phyloP scores from a whole-genome alignment of 2,888 invertebrate genomes.

The Diadegma fenestrale region DNA sequence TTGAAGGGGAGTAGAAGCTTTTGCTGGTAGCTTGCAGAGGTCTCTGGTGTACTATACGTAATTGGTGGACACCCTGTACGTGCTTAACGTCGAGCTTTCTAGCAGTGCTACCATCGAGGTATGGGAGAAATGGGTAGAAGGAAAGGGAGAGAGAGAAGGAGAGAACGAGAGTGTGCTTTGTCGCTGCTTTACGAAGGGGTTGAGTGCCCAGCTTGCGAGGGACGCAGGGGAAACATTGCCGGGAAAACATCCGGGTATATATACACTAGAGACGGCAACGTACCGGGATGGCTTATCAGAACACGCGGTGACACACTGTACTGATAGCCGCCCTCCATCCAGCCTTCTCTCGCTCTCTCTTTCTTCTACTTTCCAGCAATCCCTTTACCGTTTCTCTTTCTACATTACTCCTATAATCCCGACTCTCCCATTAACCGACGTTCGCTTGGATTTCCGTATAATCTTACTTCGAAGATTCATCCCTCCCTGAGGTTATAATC shows the following conservation, averaged over 20 bases:
- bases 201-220: conserved; percentile 34
- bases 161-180: background rate
- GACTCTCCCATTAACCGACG: conserved; percentile 54
- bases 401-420: conserved; percentile 34
- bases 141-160: background rate
- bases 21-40: conserved; percentile 43
- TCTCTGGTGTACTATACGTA: conserved; percentile 49
- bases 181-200: conserved; percentile 39
- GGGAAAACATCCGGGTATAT: conserved; percentile 37
- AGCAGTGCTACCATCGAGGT: conserved; percentile 36
- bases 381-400: conserved; percentile 35
- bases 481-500: conserved; percentile 9
- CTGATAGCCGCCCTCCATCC: conserved; percentile 69
- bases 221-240: conserved; percentile 37
- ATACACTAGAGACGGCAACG: conserved; percentile 37
- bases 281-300: conserved; percentile 74
- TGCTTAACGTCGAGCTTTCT: conserved; percentile 59
- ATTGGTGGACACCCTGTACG: conserved; percentile 69
- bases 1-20: conserved; percentile 64
- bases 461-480: conserved; percentile 56
- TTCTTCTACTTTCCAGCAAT: conserved; percentile 16
- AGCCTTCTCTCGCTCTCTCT: conserved; percentile 30
- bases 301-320: conserved; percentile 72
- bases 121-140: background rate
- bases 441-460: conserved; percentile 56